Evolutionary conservation across 2,888 invertebrate species (phyloP).

Genomic region (Melipona bicolor): DNA sequence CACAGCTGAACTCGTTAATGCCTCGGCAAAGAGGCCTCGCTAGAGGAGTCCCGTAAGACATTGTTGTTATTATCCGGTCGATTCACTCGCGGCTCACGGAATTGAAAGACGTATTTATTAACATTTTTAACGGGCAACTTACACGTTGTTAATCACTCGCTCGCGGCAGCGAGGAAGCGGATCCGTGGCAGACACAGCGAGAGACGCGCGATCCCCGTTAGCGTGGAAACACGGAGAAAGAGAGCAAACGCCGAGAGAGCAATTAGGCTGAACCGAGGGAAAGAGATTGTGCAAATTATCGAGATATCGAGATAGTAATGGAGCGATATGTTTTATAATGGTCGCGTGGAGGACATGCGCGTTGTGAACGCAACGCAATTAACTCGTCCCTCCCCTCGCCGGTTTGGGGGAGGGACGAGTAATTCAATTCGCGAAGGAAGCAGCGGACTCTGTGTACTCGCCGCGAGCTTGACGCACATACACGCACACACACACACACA

Average conservation of each 20-base stretch:
- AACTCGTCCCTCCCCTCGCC: constrained; percentile 16
- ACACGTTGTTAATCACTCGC: constrained; percentile 45
- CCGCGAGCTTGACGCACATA: constrained; percentile 1
- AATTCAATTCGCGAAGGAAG: constrained; percentile 58
- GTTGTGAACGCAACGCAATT: constrained; percentile 47
- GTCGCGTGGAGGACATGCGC: constrained; percentile 36
- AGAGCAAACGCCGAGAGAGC: constrained; percentile 39
- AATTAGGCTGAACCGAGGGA: constrained; percentile 60
- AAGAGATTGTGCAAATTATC: constrained; percentile 62
- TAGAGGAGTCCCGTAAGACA: neutral
- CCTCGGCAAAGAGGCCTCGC: neutral
- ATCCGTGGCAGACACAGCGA: constrained; percentile 25
- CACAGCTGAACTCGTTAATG: neutral
- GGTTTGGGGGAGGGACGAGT: neutral
- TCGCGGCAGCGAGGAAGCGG: constrained; percentile 41
- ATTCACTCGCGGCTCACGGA: neutral
- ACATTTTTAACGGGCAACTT: constrained; percentile 6
- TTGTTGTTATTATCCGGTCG: neutral
- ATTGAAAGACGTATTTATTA: constrained; percentile 3
- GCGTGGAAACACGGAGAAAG: neutral
- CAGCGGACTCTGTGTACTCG: constrained; percentile 3
- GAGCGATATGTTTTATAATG: constrained; percentile 63
- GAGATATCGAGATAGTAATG: constrained; percentile 62
- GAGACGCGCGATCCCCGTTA: constrained; percentile 30
- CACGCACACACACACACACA: neutral